A percentile compares a stretch with the other conserved stretches of the same genome.
Evolutionary conservation across 2,113 vertebrate genomes (phyloP).

Genomic region (Sitta europaea): DNA sequence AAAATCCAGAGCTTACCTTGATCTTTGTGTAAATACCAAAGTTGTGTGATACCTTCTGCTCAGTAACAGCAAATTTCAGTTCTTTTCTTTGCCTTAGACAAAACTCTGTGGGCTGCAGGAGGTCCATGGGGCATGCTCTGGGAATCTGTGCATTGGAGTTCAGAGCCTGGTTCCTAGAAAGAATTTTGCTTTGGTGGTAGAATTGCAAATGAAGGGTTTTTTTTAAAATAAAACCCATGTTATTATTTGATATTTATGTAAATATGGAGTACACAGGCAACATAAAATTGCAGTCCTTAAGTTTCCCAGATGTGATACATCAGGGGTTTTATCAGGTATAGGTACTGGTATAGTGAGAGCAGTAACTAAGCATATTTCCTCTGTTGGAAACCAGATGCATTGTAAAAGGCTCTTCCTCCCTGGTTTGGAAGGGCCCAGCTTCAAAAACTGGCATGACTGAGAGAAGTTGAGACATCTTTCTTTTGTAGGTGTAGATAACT

Average conservation of each 20-base stretch:
- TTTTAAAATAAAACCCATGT: background rate
- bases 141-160: background rate
- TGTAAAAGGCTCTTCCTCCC: background rate
- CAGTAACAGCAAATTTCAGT: background rate
- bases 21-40: background rate
- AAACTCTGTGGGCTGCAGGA: background rate
- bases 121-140: rapidly evolving
- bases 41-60: background rate
- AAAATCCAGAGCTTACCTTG: background rate
- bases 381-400: background rate
- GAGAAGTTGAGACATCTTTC: background rate
- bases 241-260: background rate
- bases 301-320: background rate
- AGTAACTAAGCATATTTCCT: background rate
- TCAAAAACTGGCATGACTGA: background rate
- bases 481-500: slow-evolving; percentile 87
- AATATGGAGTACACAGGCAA: background rate
- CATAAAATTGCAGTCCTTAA: background rate
- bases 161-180: background rate
- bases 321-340: background rate
- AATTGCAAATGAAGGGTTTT: background rate
- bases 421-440: background rate
- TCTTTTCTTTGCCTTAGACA: background rate
- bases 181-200: background rate
- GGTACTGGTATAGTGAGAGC: background rate